Conservation (phyloP, 2,113 vertebrate genomes). For the Platycercus adscitus region DNA sequence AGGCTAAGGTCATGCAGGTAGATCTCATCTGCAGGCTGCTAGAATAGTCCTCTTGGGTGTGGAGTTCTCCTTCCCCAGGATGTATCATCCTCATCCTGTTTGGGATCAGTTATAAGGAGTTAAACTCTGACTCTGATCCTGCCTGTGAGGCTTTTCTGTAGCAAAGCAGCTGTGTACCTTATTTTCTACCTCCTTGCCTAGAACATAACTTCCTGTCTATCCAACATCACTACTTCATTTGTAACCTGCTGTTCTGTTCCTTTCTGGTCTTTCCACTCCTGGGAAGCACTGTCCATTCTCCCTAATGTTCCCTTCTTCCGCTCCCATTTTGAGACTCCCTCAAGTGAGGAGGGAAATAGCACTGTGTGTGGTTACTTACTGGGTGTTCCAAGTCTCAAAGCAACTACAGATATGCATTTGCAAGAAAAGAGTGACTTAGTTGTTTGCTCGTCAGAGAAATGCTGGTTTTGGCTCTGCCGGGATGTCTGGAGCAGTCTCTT, state of each 20-base stretch:
- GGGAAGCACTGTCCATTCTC: neutral
- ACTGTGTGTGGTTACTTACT: neutral
- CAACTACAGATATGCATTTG: neutral
- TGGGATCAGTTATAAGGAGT: neutral
- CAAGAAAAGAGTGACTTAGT: neutral
- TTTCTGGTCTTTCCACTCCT: neutral
- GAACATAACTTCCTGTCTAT: neutral
- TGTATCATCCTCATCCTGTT: neutral
- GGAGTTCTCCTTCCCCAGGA: neutral
- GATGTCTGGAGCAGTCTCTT: neutral
- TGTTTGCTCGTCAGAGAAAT: neutral
- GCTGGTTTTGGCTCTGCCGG: neutral
- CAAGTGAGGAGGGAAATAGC: neutral
- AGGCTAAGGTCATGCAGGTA: neutral
- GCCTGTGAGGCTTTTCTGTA: neutral
- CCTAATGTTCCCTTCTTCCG: neutral
- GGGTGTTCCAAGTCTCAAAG: neutral
- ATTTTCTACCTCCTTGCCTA: neutral
- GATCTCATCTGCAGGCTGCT: neutral
- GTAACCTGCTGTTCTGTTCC: neutral
- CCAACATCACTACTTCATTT: neutral
- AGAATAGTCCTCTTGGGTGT: neutral
- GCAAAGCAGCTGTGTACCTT: neutral
- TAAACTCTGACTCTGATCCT: neutral
- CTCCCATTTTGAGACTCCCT: neutral